Base-by-base conservation (phyloP, 2,888 invertebrate species). In the Boloria selene region DNA sequence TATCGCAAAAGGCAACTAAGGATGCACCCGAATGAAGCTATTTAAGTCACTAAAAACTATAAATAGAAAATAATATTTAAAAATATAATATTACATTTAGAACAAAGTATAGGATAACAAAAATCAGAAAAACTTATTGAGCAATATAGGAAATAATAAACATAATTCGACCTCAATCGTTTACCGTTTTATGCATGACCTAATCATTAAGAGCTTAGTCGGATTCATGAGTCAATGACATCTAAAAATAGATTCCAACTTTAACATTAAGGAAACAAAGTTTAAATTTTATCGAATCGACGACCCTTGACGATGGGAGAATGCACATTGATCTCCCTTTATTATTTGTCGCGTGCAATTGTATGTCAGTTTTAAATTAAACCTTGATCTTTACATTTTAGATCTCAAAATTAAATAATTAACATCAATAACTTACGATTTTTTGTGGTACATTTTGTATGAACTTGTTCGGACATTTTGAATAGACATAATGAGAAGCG, bases 241-340 rank as follows among this genome's bases (percentile, higher is more conserved):
- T 44, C 49, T 42, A 22, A 14, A 45, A 50, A 70, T 49, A 49
- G 45, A 73, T 72, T 65, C 31, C 61, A 31, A 54, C 66, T 67
- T 66, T 71, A 73, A 68, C 62, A 61, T 51, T 63, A 71, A 56
- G 0, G 31, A n/a, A 13, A 53, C 70, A 77, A 68, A 74, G 78
- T 76, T 71, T 64, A 78, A 75, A 75, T 68, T 77, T 62, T 66
- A 64, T 65, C 70, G 68, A 50, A 61, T 49, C 45, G 45, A 49
- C 42, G 68, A 73, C 72, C 71, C 74, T 73, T 70, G 64, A 68
- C 68, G 70, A 70, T 69, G 72, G 69, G 75, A 74, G 74, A 80
- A 79, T 76, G 77, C 74, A 76, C 70, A 71, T 69, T 65, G 67
- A 72, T 72, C 73, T 73, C 61, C 72, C 72, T 72, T 50, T 52